These are phyloP conservation scores for Perithous albicinctus DNA, from an alignment of 2,888 invertebrate genomes.

Conservation along the genomic window DNA sequence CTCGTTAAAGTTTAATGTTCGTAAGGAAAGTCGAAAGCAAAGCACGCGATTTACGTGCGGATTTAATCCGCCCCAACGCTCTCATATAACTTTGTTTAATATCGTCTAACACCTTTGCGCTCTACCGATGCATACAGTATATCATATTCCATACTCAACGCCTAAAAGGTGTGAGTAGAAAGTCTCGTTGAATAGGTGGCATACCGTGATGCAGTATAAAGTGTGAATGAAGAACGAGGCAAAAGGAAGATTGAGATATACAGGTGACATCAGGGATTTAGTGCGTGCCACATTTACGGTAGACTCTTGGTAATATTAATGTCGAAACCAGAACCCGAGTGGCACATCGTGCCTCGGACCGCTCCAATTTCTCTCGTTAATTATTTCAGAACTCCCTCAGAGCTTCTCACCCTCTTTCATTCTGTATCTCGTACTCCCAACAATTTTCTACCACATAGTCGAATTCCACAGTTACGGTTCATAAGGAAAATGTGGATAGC, in stretches of 20 bases:
- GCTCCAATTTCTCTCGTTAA: slow-evolving; percentile 43
- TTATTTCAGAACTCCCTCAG: slow-evolving; percentile 33
- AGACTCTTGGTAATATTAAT: not conserved
- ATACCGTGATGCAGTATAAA: not conserved
- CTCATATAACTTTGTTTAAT: not conserved
- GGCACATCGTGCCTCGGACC: slow-evolving; percentile 1
- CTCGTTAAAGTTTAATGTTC: not conserved
- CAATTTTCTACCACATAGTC: not conserved
- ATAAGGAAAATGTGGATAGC: slow-evolving; percentile 8
- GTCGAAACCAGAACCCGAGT: slow-evolving; percentile 3
- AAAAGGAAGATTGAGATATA: not conserved
- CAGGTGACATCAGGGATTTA: not conserved
- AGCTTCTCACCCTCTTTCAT: not conserved
- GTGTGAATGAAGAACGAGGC: not conserved
- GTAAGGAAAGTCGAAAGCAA: not conserved
- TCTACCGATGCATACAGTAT: not conserved
- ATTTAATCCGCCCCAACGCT: not conserved
- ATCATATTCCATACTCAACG: no score
- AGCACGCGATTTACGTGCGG: not conserved
- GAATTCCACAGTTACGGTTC: not conserved
- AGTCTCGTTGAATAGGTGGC: not conserved
- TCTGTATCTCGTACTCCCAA: not conserved
- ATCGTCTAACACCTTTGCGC: not conserved
- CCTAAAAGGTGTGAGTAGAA: not conserved
- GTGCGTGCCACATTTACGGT: slow-evolving; percentile 5